Evolutionary conservation across 2,888 invertebrate genomes (phyloP).

Genomic region (Watsonalla binaria): DNA sequence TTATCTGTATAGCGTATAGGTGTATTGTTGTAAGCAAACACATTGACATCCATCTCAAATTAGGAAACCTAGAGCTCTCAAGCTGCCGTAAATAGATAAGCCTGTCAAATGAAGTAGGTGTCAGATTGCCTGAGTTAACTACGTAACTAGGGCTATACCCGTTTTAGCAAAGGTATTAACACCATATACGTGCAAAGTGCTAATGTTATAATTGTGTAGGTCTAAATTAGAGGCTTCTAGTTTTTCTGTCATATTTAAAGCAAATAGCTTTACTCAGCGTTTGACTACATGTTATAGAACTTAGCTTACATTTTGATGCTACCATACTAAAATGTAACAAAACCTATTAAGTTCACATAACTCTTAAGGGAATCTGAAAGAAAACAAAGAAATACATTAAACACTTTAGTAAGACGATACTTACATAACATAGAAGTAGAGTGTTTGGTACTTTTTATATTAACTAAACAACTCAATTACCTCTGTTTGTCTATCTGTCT

Average conservation of each 20-base stretch:
- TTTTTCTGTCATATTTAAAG: background rate
- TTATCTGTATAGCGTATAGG: too few species aligned
- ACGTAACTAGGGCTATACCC: background rate
- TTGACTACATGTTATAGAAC: background rate
- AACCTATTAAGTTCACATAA: too few species aligned
- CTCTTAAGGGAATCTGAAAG: too few species aligned
- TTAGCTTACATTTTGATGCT: too few species aligned
- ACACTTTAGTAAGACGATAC: too few species aligned
- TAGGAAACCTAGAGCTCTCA: conserved; percentile 19
- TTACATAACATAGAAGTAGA: too few species aligned
- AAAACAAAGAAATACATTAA: too few species aligned
- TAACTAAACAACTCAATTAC: too few species aligned
- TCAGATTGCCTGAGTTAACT: background rate
- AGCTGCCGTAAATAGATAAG: background rate
- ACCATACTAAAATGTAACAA: too few species aligned
- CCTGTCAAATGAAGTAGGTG: background rate
- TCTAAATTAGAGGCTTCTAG: background rate
- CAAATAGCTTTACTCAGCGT: background rate
- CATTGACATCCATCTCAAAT: conserved; percentile 35
- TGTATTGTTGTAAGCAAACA: conserved; percentile 28
- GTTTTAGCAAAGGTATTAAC: background rate
- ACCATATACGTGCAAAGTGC: conserved; percentile 1
- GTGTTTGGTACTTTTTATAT: too few species aligned
- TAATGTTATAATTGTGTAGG: background rate
- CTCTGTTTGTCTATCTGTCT: too few species aligned